Evolutionary conservation across 2,113 vertebrate species (phyloP).

Genomic region (Progne subis): DNA sequence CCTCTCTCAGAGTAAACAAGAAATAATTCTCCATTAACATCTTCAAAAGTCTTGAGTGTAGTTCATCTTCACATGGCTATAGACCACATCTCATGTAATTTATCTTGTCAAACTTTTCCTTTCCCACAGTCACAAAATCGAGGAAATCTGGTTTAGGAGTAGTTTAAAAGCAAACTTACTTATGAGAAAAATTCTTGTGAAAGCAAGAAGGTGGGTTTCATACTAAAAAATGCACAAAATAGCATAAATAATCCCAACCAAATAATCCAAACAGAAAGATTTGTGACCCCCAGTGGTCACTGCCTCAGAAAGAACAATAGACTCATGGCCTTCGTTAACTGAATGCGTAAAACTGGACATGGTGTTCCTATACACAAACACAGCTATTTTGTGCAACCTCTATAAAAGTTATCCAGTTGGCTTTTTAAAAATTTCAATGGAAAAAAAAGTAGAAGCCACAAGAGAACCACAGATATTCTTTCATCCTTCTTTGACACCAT

Average conservation of each 20-base stretch:
- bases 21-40: not conserved
- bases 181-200: not conserved
- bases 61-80: not conserved
- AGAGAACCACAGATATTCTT: not conserved
- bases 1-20: not conserved
- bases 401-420: not conserved
- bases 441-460: not conserved
- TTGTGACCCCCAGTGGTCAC: not conserved
- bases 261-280: not conserved
- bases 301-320: not conserved
- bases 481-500: not conserved
- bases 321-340: not conserved
- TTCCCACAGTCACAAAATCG: not conserved
- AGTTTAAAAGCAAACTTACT: not conserved
- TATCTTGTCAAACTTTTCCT: not conserved
- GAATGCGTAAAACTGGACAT: rapidly evolving
- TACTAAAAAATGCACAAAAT: not conserved
- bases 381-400: not conserved
- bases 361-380: not conserved
- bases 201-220: not conserved
- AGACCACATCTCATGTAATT: not conserved
- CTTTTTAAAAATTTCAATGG: not conserved
- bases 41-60: not conserved
- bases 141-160: not conserved
- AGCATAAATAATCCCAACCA: not conserved